Conservation (phyloP, 2,888 invertebrate species). For the Chirona hameri region DNA sequence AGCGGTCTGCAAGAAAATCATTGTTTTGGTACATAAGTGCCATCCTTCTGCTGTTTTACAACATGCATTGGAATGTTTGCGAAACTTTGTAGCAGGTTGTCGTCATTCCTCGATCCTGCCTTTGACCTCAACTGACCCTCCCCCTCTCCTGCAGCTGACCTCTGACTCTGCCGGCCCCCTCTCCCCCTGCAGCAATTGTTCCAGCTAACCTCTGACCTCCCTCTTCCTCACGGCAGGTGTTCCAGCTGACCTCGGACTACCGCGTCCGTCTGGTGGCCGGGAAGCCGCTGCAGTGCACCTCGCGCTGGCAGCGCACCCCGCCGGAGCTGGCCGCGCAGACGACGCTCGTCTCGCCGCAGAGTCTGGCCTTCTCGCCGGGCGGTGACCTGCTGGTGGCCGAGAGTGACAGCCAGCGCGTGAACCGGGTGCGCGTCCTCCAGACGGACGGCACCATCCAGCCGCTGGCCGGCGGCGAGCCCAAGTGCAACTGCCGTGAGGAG, state of each 20-base stretch:
- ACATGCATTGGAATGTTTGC: too few relatives aligned
- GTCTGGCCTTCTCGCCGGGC: constrained; percentile 86
- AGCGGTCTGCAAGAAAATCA: too few relatives aligned
- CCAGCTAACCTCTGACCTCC: too few relatives aligned
- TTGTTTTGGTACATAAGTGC: too few relatives aligned
- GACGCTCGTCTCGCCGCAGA: constrained; percentile 84
- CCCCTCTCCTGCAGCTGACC: too few relatives aligned
- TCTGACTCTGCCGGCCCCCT: too few relatives aligned
- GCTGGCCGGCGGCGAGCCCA: constrained; percentile 92
- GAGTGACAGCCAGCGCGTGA: constrained; percentile 90
- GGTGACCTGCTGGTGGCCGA: constrained; percentile 88
- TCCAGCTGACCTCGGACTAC: constrained; percentile 86
- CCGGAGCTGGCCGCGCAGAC: constrained; percentile 86
- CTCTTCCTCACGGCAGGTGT: constrained; percentile 42
- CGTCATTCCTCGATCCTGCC: too few relatives aligned
- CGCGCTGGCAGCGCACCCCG: constrained; percentile 51
- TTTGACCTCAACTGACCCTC: too few relatives aligned
- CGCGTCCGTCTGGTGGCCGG: constrained; percentile 90
- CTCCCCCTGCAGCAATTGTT: too few relatives aligned
- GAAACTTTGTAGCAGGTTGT: too few relatives aligned
- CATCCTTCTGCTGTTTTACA: too few relatives aligned
- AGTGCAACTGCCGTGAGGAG: constrained; percentile 86
- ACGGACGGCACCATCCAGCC: constrained; percentile 89
- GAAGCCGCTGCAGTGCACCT: constrained; percentile 85
- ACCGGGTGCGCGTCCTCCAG: constrained; percentile 82